Conservation (phyloP, 2,113 vertebrate genomes). For the Labeo catla region DNA sequence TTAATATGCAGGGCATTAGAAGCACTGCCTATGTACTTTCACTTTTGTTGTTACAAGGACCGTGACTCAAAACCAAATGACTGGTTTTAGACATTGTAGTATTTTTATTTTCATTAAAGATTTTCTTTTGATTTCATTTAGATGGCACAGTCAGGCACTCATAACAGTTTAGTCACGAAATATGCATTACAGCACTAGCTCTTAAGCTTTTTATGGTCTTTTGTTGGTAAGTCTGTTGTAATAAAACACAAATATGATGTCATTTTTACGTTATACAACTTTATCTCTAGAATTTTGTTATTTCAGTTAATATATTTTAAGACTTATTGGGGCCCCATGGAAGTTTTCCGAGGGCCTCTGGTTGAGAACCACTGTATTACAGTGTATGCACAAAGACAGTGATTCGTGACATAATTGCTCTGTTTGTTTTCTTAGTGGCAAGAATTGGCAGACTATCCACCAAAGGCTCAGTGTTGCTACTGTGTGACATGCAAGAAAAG, state of each 20-base stretch:
- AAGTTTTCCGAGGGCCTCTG: neutral
- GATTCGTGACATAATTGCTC: neutral
- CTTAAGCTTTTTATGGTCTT: neutral
- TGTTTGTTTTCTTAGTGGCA: conserved; percentile 66
- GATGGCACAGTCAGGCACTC: neutral
- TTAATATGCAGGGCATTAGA: neutral
- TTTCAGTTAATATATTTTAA: neutral
- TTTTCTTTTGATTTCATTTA: neutral
- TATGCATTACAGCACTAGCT: neutral
- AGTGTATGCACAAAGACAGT: neutral
- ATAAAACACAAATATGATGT: neutral
- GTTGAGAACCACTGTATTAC: neutral
- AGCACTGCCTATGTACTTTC: neutral
- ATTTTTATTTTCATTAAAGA: neutral
- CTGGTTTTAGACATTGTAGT: neutral
- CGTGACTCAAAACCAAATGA: neutral
- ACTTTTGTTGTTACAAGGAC: neutral
- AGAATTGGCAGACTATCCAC: conserved; percentile 74
- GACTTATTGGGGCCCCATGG: neutral
- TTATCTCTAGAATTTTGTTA: neutral
- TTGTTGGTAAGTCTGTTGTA: neutral
- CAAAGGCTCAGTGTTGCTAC: conserved; percentile 80
- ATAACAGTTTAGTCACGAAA: neutral
- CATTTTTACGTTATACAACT: neutral
- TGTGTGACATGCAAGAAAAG: conserved; percentile 93